Evolutionary conservation across 2,113 vertebrate genomes (phyloP).

Genomic region (Marmota flaviventris): DNA sequence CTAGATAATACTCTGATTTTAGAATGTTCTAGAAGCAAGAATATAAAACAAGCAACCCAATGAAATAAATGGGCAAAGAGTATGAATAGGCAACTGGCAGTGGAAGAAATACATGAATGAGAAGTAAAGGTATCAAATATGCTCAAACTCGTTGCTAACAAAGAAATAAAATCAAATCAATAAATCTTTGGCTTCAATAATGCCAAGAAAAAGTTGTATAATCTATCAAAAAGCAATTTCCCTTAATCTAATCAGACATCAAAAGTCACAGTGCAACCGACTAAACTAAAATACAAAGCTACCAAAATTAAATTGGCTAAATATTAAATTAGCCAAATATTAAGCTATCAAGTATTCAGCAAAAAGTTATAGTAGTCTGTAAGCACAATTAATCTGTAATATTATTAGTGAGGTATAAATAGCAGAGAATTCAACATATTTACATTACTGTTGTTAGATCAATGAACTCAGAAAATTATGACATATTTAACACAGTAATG

Average conservation of each 20-base stretch:
- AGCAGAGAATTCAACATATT: slow-evolving; percentile 38
- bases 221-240: slow-evolving; percentile 26
- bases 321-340: neutral
- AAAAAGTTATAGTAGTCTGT: neutral
- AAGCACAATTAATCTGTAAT: neutral
- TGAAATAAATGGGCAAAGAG: neutral
- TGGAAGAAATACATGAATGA: neutral
- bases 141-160: neutral
- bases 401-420: neutral
- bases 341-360: neutral
- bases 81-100: neutral
- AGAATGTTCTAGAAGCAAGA: slow-evolving; percentile 3
- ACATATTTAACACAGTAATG: slow-evolving; percentile 9
- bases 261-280: neutral
- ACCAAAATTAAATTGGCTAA: too few species aligned
- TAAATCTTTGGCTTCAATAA: neutral
- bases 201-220: neutral
- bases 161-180: slow-evolving; percentile 30
- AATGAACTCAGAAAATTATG: slow-evolving; percentile 30
- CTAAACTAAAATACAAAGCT: neutral
- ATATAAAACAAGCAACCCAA: neutral
- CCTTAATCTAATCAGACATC: neutral
- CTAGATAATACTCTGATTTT: slow-evolving; percentile 33
- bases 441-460: neutral
- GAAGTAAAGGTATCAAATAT: neutral